Base-by-base conservation (phyloP, 53 echinoderm and acorn worm genomes). In the Actinopyga echinites region DNA sequence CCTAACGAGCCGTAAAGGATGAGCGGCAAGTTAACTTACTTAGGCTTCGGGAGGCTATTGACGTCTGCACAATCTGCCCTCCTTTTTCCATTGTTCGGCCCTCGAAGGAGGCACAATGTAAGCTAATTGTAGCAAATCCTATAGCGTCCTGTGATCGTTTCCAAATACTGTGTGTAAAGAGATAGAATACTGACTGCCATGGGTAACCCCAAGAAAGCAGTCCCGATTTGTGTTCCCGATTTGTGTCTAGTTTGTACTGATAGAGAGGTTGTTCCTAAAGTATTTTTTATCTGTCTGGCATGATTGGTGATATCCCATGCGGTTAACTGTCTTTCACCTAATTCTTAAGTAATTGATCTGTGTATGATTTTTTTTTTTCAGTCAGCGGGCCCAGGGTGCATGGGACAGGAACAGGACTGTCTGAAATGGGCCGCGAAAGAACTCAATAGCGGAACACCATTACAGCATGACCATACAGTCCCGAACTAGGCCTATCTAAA, bases 121-220 rank as follows among this genome's bases (percentile, higher is more conserved):
- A 28, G 71, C 71, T 71, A 71, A 71, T 71, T 71, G 71, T 71
- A 68, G 68, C 68, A 68, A 68, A 71, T 71, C 71, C 25, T 21
- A 25, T 71, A 40, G 24, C 40, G 68, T n/a, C 71, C 44, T 15
- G 9, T 71, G 23, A 71, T 42, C 15, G 31, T 65, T 65, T 65
- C 3, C 17, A 49, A 49, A 49, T n/a, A n/a, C 17, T 0, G 49
- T 13, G 17, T 49, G 49, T 49, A 6, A 1, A 49, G 49, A 6
- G 17, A 49, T 3, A 17, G 9, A 3, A 40, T 10, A 40, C 40
- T 40, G 40, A 7, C 7, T n/a, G n/a, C n/a, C n/a, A n/a, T n/a
- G 20, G 35, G 40, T 68, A 42, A 44, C 42, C 32, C 25, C 25
- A 71, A 68, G 11, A 34, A 68, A n/a, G 26, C 44, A 13, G 23